phyloP scores from a whole-genome alignment of 2,888 invertebrate species.

The Sepioteuthis lessoniana region DNA sequence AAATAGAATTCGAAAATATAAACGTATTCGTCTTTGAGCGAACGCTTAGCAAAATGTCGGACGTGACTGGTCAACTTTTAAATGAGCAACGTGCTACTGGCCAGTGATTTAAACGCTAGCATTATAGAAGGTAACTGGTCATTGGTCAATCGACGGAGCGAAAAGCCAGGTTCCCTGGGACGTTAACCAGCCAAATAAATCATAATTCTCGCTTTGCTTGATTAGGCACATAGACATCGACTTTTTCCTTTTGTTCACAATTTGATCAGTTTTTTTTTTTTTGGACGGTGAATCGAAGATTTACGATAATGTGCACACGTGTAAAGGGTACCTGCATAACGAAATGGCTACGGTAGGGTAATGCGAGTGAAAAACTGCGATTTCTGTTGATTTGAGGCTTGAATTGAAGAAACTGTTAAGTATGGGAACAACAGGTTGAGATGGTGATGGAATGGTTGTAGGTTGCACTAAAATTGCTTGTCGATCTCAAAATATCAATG shows the following conservation, averaged over 20 bases:
- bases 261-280: not conserved
- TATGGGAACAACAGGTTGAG: not conserved
- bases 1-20: no score
- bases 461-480: fast-evolving
- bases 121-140: not conserved
- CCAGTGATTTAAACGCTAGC: not conserved
- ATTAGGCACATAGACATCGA: not conserved
- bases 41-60: not conserved
- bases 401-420: not conserved
- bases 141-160: not conserved
- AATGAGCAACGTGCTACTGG: not conserved
- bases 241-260: not conserved
- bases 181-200: slow-evolving; percentile 20
- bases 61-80: not conserved
- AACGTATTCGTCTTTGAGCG: no score
- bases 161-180: not conserved
- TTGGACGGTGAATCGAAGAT: not conserved
- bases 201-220: not conserved
- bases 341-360: not conserved
- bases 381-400: not conserved
- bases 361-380: not conserved
- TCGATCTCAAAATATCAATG: no score
- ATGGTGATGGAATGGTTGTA: not conserved
- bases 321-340: not conserved
- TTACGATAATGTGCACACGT: not conserved